Evolutionary conservation across 2,797 vertebrate genomes (phyloP).

Genomic region (Mycteria americana): DNA sequence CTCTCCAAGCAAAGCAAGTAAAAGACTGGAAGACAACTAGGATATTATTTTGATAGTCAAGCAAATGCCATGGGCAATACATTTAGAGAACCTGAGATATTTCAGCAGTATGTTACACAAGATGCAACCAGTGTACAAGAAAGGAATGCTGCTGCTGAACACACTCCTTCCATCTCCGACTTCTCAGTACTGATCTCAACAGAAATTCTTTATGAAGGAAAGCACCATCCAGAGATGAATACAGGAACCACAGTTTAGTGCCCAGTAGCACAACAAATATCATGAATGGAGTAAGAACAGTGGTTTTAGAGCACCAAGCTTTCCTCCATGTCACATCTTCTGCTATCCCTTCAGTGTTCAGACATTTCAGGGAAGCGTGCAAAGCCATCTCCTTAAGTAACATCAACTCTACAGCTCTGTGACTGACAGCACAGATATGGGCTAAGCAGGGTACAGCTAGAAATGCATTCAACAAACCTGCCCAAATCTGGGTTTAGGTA

Average conservation of each 20-base stretch:
- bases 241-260: neutral
- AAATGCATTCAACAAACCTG: neutral
- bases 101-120: neutral
- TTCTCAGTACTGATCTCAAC: neutral
- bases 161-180: neutral
- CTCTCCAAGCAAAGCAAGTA: neutral
- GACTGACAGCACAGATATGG: neutral
- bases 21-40: neutral
- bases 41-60: neutral
- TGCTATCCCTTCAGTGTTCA: neutral
- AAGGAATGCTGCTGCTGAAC: neutral
- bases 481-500: neutral
- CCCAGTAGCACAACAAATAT: neutral
- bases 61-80: neutral
- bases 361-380: neutral
- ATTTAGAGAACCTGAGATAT: neutral
- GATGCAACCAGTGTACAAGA: neutral
- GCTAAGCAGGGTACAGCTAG: neutral
- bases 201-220: neutral
- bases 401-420: neutral
- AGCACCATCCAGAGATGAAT: neutral
- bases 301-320: neutral
- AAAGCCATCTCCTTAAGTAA: neutral
- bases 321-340: neutral
- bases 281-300: neutral